phyloP scores from a whole-genome alignment of 2,797 vertebrate genomes.

The Sparidentex hasta region DNA sequence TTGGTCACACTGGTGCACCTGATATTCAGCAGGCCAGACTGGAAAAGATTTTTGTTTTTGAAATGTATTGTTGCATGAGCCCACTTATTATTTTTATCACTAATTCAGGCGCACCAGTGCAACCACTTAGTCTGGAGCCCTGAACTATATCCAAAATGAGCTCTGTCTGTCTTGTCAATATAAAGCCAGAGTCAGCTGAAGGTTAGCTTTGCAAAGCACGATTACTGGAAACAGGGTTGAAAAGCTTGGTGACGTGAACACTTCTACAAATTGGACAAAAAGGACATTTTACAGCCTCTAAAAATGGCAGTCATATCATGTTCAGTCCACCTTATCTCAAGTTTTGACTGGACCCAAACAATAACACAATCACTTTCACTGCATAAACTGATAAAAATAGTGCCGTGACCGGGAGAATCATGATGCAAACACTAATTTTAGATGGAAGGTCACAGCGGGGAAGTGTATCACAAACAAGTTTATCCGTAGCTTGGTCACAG shows the following conservation, averaged over 20 bases:
- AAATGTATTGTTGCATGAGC: no score
- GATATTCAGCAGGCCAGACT: no score
- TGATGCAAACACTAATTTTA: constrained; percentile 12
- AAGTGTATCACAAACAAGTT: constrained; percentile 41
- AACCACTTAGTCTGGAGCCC: no score
- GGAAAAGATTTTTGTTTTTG: no score
- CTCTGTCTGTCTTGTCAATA: neutral
- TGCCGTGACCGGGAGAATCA: neutral
- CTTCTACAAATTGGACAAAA: neutral
- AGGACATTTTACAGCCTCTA: neutral
- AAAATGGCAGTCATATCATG: neutral
- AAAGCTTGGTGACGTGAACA: neutral
- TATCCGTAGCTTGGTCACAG: constrained; percentile 29
- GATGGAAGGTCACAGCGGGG: constrained; percentile 41
- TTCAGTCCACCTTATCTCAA: neutral
- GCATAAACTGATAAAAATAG: constrained; percentile 9
- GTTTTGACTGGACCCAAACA: neutral
- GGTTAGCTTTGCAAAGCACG: neutral
- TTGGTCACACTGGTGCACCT: no score
- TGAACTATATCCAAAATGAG: no score
- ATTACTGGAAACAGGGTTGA: neutral
- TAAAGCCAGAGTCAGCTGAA: neutral
- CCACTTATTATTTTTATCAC: no score
- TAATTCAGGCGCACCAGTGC: no score
- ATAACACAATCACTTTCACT: neutral